Conservation (phyloP, 2,797 vertebrate species). For the Petrocephalus sullivani region DNA sequence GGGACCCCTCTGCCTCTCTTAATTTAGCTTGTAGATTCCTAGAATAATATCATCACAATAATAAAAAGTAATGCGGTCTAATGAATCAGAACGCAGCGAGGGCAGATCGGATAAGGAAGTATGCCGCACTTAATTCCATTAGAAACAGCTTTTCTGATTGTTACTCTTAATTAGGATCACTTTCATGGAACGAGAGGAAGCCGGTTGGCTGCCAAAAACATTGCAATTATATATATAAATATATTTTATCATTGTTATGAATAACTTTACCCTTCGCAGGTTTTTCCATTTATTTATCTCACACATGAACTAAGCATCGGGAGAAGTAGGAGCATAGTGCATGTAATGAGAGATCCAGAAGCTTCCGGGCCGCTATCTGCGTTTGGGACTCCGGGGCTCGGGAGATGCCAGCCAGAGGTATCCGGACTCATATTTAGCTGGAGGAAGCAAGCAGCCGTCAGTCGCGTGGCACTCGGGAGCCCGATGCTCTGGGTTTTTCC, state of each 20-base stretch:
- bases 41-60: slow-evolving; percentile 10
- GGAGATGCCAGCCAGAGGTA: background rate
- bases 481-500: background rate
- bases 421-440: background rate
- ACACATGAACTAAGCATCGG: background rate
- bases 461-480: background rate
- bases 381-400: background rate
- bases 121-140: slow-evolving; percentile 15
- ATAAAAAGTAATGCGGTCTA: slow-evolving; percentile 13
- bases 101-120: slow-evolving; percentile 16
- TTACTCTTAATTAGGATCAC: slow-evolving; percentile 10
- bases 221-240: background rate
- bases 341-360: background rate
- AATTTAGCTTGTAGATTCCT: slow-evolving; percentile 11
- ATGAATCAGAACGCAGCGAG: slow-evolving; percentile 13
- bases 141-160: background rate
- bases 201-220: background rate
- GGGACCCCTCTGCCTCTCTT: background rate
- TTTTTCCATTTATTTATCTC: background rate
- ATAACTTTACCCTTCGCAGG: background rate
- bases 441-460: background rate
- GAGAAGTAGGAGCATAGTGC: background rate
- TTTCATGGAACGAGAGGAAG: background rate
- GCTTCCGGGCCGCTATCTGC: background rate
- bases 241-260: background rate